Base-by-base conservation (phyloP, 1,140 invertebrate genomes). In the Procambarus clarkii region DNA sequence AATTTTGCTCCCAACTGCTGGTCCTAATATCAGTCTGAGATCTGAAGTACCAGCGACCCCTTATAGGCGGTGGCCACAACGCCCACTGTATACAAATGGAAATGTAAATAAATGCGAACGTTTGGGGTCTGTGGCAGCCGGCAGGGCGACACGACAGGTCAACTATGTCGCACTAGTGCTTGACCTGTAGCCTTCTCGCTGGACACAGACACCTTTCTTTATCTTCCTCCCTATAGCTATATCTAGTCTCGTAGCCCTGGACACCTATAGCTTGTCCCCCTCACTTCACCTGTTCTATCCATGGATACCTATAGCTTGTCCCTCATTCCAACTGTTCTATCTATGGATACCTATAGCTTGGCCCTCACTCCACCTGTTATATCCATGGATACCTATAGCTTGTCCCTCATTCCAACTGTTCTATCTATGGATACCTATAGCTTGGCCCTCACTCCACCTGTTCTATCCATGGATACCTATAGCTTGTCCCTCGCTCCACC, bases 101-200 rank as follows among this genome's bases (percentile, higher is more conserved):
- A 45, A 83, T 83, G 64, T 69, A 69, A 83, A 83, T 58, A 83
- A 69, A 83, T 83, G 81, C 81, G 69, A 83, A 83, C 81, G 69
- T 83, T 48, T 83, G 54, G 34, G 50, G 34, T 46, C 8, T 69
- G n/a, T 83, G 81, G 69, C 81, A 69, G 58, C 81, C 34, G 15
- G 58, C n/a, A 44, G 81, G 15, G 69, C 24, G 15, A 74, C n/a
- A 21, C 24, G 81, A 83, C 81, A 83, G 7, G 45, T 83, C 81
- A 64, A 69, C 34, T 60, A 24, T 83, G 81, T 83, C 81, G 69
- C 46, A 34, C 81, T 24, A 24, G 21, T 60, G 24, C 58, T 69
- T 34, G 81, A 83, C 81, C 81, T 34, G 34, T 34, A 34, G 34
- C 34, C 34, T 1, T 1, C 34, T 34, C 34, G 34, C 34, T 34